Evolutionary conservation across 1,140 invertebrate species (phyloP), one percentile per base, ranked within the genome.

Genomic region (Cylas formicarius): DNA sequence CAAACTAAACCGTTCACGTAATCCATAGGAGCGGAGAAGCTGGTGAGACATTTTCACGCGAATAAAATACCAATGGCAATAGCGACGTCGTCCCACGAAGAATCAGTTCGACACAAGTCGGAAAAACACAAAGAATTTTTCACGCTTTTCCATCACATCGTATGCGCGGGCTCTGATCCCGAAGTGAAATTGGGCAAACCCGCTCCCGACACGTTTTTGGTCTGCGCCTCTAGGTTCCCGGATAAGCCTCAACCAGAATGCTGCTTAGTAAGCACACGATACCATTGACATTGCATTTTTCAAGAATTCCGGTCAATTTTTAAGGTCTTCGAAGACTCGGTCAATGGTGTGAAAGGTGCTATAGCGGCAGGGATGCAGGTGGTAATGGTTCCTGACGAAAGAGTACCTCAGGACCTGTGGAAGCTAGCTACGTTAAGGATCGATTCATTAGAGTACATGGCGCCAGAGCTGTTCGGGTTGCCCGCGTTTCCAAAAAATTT

Each of bases 171-270:
- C 34, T 80, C 82, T 9, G 92, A 97, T 69, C 76, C 80, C 4
- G 90, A 94, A 50, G 87, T 97, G 0, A 83, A 81, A 54, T 72
- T 78, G 48, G 90, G 92, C 16, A 97, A 97, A 73, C 94, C 94
- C 6, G 77, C 80, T 48, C 94, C 94, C 0, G 92, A 96, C 67
- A 90, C 92, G 57, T 98, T 94, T 63, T 63, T 92, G 6, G 76
- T 93, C 1, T 85, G 86, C 45, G 88, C 90, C 2, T 70, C 73
- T 2, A 71, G 90, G 49, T 97, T 97, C 64, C 59, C 73, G 0
- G 78, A 83, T 49, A 77, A 75, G 38, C 83, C 86, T 2, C 57
- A 76, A 26, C 74, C 82, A n/a, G n/a, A n/a, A n/a, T n/a, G n/a
- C n/a, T n/a, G n/a, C n/a, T n/a, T n/a, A n/a, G n/a, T n/a, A n/a